Evolutionary conservation across 2,888 invertebrate genomes (phyloP), one percentile per base, ranked within the genome.

Genomic region (Scaeva pyrastri): DNA sequence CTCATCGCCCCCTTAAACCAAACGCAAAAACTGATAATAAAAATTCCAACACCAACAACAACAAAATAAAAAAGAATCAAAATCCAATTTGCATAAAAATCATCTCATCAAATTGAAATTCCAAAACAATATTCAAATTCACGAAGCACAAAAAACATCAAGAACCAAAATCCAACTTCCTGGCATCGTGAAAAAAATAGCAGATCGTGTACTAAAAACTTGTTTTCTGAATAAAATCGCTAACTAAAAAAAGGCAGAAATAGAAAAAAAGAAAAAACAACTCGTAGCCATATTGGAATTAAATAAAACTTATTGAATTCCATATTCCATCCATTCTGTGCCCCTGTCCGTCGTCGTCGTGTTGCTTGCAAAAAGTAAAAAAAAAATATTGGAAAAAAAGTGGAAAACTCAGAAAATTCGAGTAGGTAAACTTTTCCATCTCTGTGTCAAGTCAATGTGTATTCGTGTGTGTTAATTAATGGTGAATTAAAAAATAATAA

Each of bases 201-300:
- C n/a, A 75, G n/a, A n/a, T n/a, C n/a, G 80, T 84, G 75, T 72
- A n/a, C 21, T 31, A 3, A 60, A 74, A 75, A 80, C 58, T 39
- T 55, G 60, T 55, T 60, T 71, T 58, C 41, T 62, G 48, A 19
- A 14, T 23, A 39, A 64, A 64, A 1, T 60, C 43, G 48, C 14
- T 21, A 55, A 60, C n/a, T 48, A 55, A 75, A 52, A 26, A 62
- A 43, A 31, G 3, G 6, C 8, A 31, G 31, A 31, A 50, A 36
- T 36, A 45, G 23, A 43, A 26, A 75, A 64, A 70, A 36, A 39
- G 19, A 23, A 36, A n/a, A 43, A 72, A 19, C 23, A 16, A 45
- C 19, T 43, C 43, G 85, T 81, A 62, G 85, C 85, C 85, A 85
- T 85, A 81, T 85, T 85, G 85, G 72, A 81, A 71, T 80, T 56